A percentile compares a stretch with the other conserved stretches of the same genome.
Evolutionary conservation across 2,113 vertebrate genomes (phyloP).

Genomic region (Pangasianodon gigas): DNA sequence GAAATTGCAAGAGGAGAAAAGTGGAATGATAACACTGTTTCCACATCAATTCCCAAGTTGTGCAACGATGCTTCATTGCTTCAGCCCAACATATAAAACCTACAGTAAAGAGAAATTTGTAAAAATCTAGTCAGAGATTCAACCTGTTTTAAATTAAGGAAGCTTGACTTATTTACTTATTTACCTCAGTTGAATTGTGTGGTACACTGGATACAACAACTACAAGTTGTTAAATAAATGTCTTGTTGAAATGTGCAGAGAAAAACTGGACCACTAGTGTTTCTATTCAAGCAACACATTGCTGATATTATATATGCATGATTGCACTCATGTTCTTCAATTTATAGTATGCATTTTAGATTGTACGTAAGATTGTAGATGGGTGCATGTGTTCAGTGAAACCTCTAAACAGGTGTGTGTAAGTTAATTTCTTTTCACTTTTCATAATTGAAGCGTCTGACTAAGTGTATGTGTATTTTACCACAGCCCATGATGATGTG

Average conservation of each 20-base stretch:
- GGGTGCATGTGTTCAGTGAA: not conserved
- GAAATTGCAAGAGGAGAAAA: not conserved
- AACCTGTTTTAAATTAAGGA: not conserved
- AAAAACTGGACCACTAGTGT: not conserved
- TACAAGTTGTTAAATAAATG: not conserved
- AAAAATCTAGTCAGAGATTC: not conserved
- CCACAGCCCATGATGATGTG: not conserved
- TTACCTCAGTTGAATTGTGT: not conserved
- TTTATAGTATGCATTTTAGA: not conserved
- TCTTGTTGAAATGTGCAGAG: not conserved
- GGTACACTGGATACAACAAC: not conserved
- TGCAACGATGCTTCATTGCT: not conserved
- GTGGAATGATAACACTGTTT: not conserved
- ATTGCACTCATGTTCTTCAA: not conserved
- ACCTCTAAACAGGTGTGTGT: not conserved
- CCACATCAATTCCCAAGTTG: not conserved
- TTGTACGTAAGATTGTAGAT: not conserved
- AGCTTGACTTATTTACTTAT: too few relatives aligned
- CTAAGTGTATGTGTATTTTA: not conserved
- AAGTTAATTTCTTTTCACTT: not conserved
- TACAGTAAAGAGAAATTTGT: not conserved
- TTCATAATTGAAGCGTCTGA: not conserved
- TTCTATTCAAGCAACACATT: not conserved
- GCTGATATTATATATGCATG: slow-evolving; percentile 3
- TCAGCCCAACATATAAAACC: not conserved